Evolutionary conservation across 1,140 invertebrate species (phyloP).

Genomic region (Zaprionus taronus): DNA sequence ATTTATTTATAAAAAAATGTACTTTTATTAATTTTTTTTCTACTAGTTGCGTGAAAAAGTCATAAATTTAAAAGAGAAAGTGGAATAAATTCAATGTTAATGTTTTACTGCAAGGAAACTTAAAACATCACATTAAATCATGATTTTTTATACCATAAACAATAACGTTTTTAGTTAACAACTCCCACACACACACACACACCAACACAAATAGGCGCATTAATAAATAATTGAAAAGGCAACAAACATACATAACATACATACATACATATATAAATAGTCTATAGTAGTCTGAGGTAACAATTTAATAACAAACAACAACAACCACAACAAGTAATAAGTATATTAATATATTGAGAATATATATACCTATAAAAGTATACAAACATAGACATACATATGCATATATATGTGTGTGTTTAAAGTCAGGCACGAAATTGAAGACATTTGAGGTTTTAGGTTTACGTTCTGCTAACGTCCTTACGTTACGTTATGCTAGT

Average conservation of each 20-base stretch:
- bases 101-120: slow-evolving; percentile 13
- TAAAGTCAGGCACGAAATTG: slow-evolving; percentile 10
- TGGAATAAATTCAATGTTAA: slow-evolving; percentile 54
- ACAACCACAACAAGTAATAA: slow-evolving; percentile 31
- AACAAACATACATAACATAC: slow-evolving; percentile 58
- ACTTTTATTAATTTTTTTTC: slow-evolving; percentile 58
- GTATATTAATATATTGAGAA: slow-evolving; percentile 41
- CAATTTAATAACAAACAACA: slow-evolving; percentile 60
- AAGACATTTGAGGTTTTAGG: neutral
- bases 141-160: slow-evolving; percentile 19
- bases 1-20: slow-evolving; percentile 25
- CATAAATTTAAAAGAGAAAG: slow-evolving; percentile 65
- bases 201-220: slow-evolving; percentile 44
- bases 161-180: slow-evolving; percentile 34
- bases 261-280: slow-evolving; percentile 63
- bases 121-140: slow-evolving; percentile 50
- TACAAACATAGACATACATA: slow-evolving; percentile 32
- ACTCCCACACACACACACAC: slow-evolving; percentile 29
- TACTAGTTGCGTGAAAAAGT: slow-evolving; percentile 74
- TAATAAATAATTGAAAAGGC: slow-evolving; percentile 44
- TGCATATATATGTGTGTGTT: slow-evolving; percentile 45
- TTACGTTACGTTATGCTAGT: slow-evolving; percentile 5
- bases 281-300: slow-evolving; percentile 76
- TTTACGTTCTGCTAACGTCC: neutral
- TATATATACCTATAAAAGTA: slow-evolving; percentile 10